phyloP scores from a whole-genome alignment of 2,797 vertebrate genomes.

The Lithobates sylvaticus region DNA sequence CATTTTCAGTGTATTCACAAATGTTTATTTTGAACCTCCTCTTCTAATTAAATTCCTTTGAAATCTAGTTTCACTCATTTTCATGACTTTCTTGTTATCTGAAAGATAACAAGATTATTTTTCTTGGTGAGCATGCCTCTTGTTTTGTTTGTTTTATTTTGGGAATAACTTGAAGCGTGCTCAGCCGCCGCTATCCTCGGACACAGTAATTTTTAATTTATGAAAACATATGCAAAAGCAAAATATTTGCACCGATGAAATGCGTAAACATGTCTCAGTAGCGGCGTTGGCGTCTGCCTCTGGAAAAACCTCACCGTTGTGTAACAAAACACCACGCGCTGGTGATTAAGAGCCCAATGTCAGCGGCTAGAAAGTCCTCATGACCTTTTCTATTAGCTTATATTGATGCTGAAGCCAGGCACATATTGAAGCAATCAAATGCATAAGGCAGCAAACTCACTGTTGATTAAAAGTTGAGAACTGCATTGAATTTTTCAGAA shows the following conservation, averaged over 20 bases:
- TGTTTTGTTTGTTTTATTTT: slow-evolving; percentile 11
- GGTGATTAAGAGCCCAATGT: slow-evolving; percentile 54
- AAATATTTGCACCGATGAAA: slow-evolving; percentile 32
- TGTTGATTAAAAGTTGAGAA: slow-evolving; percentile 69
- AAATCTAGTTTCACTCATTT: neutral
- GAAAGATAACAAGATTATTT: neutral
- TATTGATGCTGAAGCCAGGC: slow-evolving; percentile 66
- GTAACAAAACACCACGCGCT: slow-evolving; percentile 42
- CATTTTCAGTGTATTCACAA: neutral
- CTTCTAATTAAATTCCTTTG: neutral
- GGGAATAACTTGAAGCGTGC: neutral
- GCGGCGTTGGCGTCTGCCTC: neutral
- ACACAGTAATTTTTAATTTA: slow-evolving; percentile 30
- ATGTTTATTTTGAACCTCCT: neutral
- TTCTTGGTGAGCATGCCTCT: neutral
- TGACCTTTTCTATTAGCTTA: slow-evolving; percentile 66
- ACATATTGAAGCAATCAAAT: slow-evolving; percentile 65
- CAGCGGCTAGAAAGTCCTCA: slow-evolving; percentile 44
- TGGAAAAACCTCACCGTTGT: slow-evolving; percentile 32
- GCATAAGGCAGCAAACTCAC: slow-evolving; percentile 67
- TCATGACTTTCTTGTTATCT: neutral
- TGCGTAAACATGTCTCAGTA: slow-evolving; percentile 25
- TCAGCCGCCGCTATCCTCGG: neutral
- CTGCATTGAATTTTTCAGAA: slow-evolving; percentile 67
- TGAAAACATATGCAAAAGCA: slow-evolving; percentile 28